A percentile compares a stretch with the other conserved stretches of the same genome.
phyloP scores from a whole-genome alignment of 2,113 vertebrate genomes.

The Elephantulus edwardii region DNA sequence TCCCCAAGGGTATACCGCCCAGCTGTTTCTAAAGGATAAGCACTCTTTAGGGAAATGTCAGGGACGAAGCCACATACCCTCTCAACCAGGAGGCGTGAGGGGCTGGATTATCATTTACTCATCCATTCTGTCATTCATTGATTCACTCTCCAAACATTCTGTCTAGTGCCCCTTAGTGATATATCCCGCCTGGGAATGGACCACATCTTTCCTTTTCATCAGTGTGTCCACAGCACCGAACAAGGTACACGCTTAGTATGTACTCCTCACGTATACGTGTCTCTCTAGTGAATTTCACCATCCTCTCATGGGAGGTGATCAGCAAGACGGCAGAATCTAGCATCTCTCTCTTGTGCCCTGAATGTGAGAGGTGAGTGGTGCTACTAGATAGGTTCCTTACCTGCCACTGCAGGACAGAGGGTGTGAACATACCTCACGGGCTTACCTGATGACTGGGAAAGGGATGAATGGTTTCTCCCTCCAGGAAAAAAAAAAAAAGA shows the following conservation, averaged over 20 bases:
- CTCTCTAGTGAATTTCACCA: not conserved
- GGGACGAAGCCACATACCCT: not conserved
- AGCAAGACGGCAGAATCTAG: not conserved
- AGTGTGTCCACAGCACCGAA: not conserved
- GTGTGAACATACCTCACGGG: too few species aligned
- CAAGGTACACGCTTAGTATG: not conserved
- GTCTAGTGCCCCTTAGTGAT: not conserved
- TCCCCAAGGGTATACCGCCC: not conserved
- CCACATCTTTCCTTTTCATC: not conserved
- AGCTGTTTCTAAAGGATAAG: not conserved
- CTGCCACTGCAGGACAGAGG: too few species aligned
- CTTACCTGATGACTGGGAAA: too few species aligned
- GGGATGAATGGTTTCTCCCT: too few species aligned
- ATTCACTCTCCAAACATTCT: not conserved
- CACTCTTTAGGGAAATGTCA: not conserved
- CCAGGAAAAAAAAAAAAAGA: not conserved
- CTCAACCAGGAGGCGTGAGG: not conserved
- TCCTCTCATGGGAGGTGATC: not conserved
- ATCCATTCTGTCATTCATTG: not conserved
- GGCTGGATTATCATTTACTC: not conserved
- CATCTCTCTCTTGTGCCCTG: too few species aligned
- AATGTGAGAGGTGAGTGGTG: not conserved
- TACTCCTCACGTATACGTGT: not conserved
- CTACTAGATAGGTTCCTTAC: too few species aligned
- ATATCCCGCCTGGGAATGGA: not conserved